Evolutionary conservation across 1,140 invertebrate species (phyloP).

Genomic region (Trichomalopsis sarcophagae): DNA sequence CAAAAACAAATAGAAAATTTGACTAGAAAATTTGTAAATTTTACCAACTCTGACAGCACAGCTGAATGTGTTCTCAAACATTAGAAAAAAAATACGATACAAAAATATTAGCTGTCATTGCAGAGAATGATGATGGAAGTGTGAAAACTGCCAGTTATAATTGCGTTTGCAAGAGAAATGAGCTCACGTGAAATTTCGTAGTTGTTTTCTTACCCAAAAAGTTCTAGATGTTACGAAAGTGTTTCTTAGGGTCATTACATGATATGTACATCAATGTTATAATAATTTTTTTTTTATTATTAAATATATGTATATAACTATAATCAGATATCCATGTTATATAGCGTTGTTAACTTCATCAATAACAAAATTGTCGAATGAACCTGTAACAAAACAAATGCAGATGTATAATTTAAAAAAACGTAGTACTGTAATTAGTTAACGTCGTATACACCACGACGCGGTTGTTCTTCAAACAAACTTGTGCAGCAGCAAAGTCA

Average conservation of each 20-base stretch:
- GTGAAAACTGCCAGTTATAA: conserved; percentile 1
- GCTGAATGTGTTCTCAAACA: not conserved
- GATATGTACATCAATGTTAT: too few relatives aligned
- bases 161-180: not conserved
- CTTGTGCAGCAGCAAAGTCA: not conserved
- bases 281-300: too few relatives aligned
- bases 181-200: not conserved
- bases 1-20: too few relatives aligned
- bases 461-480: not conserved
- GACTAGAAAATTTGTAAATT: too few relatives aligned
- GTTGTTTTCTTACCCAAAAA: not conserved
- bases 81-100: not conserved
- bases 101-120: not conserved
- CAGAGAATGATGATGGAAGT: not conserved
- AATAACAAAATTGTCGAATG: too few relatives aligned
- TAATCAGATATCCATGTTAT: too few relatives aligned
- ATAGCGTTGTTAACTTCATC: too few relatives aligned
- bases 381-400: too few relatives aligned
- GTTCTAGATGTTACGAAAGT: not conserved
- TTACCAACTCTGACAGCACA: too few relatives aligned
- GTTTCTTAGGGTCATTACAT: not conserved
- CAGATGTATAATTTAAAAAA: too few relatives aligned
- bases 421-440: too few relatives aligned
- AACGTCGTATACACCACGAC: not conserved
- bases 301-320: too few relatives aligned